Conservation (phyloP, 2,888 invertebrate species). For the Zygothrica quintamaculata region DNA sequence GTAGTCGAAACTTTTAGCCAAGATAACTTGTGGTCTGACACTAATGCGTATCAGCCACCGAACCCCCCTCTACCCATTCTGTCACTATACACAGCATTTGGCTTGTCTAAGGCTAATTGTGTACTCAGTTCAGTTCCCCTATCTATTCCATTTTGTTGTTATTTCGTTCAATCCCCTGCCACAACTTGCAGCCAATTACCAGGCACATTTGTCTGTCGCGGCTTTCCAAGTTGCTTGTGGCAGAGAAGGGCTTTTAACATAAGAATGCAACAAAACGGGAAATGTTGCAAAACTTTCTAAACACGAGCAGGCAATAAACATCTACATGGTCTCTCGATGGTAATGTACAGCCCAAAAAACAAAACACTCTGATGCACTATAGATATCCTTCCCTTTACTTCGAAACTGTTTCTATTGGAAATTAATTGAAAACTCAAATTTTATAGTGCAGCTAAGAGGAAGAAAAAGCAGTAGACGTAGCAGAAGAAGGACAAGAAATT, state of each 20-base stretch:
- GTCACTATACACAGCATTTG: constrained; percentile 7
- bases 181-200: constrained; percentile 57
- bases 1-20: constrained; percentile 35
- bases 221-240: constrained; percentile 19
- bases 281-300: constrained; percentile 63
- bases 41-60: constrained; percentile 55
- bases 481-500: too few relatives aligned
- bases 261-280: constrained; percentile 55
- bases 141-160: background rate
- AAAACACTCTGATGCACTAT: too few relatives aligned
- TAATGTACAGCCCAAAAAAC: background rate
- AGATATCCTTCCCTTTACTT: background rate
- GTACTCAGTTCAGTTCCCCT: constrained; percentile 23
- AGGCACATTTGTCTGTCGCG: constrained; percentile 55
- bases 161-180: background rate
- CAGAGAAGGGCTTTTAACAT: constrained; percentile 34
- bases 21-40: constrained; percentile 63
- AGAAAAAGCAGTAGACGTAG: constrained; percentile 6
- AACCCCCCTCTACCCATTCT: background rate
- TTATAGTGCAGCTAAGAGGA: constrained; percentile 37
- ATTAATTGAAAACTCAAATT: constrained; percentile 77
- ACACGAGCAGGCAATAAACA: constrained; percentile 72
- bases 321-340: constrained; percentile 1
- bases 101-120: constrained; percentile 29
- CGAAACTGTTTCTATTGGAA: constrained; percentile 62